Conservation (phyloP, 2,888 invertebrate species). For the Buathra laborator region DNA sequence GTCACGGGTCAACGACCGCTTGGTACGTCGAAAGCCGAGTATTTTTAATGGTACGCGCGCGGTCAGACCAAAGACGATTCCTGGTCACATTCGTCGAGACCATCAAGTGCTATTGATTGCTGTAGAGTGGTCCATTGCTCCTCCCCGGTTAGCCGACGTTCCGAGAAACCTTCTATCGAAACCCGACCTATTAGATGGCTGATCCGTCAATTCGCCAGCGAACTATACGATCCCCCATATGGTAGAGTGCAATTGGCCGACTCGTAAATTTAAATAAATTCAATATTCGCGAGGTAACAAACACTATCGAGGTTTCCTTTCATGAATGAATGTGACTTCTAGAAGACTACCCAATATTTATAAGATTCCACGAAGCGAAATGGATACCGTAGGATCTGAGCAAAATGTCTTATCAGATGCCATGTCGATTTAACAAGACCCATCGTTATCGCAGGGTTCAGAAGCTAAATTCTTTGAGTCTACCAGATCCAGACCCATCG, state of each 20-base stretch:
- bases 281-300: not conserved
- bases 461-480: not conserved
- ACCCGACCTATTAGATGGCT: slow-evolving; percentile 44
- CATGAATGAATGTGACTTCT: not conserved
- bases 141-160: slow-evolving; percentile 23
- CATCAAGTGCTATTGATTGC: slow-evolving; percentile 67
- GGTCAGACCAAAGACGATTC: slow-evolving; percentile 76
- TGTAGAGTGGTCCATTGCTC: slow-evolving; percentile 43
- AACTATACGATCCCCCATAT: slow-evolving; percentile 9
- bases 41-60: slow-evolving; percentile 79
- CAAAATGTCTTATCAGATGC: not conserved
- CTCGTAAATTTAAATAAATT: slow-evolving; percentile 16
- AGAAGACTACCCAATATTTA: not conserved
- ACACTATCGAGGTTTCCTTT: not conserved
- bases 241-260: slow-evolving; percentile 35
- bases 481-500: not conserved
- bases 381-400: not conserved
- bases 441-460: not conserved
- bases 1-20: slow-evolving; percentile 58
- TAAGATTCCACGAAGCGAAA: not conserved
- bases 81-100: slow-evolving; percentile 55
- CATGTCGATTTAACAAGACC: not conserved
- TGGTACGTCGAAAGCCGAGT: slow-evolving; percentile 75
- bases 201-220: slow-evolving; percentile 40
- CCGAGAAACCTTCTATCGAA: slow-evolving; percentile 47